Evolutionary conservation across 1,140 invertebrate species (phyloP).

Genomic region (Brachionus rotundiformis): DNA sequence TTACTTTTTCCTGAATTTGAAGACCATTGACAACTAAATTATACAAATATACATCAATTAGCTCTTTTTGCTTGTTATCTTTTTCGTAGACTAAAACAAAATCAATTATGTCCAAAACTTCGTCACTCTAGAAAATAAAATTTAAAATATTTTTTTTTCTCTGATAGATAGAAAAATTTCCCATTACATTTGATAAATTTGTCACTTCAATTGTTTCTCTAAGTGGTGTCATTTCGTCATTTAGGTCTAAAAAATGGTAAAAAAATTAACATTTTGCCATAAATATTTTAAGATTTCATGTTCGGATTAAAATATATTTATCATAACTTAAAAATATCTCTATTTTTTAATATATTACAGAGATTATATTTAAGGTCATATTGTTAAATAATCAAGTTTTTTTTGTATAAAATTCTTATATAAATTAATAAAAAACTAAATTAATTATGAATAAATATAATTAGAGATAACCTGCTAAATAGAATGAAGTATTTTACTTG

Average conservation of each 20-base stretch:
- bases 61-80: not conserved
- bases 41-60: not conserved
- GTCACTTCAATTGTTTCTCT: not conserved
- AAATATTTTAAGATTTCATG: not conserved
- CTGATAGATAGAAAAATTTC: not conserved
- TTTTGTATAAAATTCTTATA: too few species aligned
- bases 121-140: not conserved
- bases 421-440: too few species aligned
- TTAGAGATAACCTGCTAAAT: not conserved
- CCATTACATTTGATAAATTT: not conserved
- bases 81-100: conserved; percentile 50
- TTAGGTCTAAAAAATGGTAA: not conserved
- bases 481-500: not conserved
- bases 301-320: too few species aligned
- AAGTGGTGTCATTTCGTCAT: conserved; percentile 22
- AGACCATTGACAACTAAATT: conserved; percentile 29
- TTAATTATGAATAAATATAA: not conserved
- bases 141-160: not conserved
- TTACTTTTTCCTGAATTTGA: conserved; percentile 23
- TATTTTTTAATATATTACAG: not conserved
- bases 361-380: not conserved
- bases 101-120: conserved; percentile 17
- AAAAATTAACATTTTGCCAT: not conserved
- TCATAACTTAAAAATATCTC: not conserved
- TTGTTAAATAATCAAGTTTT: not conserved